These are phyloP conservation scores for Danaus melanippus DNA, from an alignment of 1,140 invertebrate species.

Conservation along the genomic window DNA sequence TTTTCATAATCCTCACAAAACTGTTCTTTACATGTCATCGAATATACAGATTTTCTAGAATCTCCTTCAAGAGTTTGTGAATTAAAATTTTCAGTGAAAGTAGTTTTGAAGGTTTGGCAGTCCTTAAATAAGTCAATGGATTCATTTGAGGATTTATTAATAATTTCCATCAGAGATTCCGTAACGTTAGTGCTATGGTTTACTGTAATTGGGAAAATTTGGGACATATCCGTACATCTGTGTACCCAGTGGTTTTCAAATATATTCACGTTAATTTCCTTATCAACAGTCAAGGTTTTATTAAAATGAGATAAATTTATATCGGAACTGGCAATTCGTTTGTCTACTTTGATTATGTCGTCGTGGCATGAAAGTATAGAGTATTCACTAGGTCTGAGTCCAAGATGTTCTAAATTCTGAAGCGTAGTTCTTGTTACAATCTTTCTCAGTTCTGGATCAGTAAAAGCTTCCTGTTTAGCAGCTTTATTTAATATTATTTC, in stretches of 20 bases:
- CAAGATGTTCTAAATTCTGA: constrained; percentile 27
- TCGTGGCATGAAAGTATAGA: constrained; percentile 28
- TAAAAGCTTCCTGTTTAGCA: constrained; percentile 21
- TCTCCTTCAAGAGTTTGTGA: constrained; percentile 6
- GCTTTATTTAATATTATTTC: constrained; percentile 35
- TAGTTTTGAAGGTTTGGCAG: too few relatives aligned
- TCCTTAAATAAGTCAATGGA: too few relatives aligned
- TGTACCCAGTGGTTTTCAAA: constrained; percentile 24
- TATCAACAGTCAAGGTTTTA: constrained; percentile 27
- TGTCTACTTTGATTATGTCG: constrained; percentile 10
- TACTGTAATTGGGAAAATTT: constrained; percentile 22
- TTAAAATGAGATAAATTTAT: constrained; percentile 4
- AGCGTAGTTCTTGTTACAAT: constrained; percentile 30
- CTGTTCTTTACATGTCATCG: background rate
- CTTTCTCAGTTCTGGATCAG: constrained; percentile 21
- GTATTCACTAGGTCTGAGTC: constrained; percentile 28
- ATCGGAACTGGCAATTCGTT: constrained; percentile 8
- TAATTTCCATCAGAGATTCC: constrained; percentile 26
- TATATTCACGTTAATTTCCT: constrained; percentile 36
- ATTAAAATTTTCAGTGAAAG: too few relatives aligned
- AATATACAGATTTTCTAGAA: constrained; percentile 33
- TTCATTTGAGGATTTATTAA: constrained; percentile 9
- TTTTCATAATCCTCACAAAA: too few relatives aligned
- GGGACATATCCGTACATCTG: constrained; percentile 38
- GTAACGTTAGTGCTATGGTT: constrained; percentile 29